Conservation (phyloP, 2,888 invertebrate species). For the Pandemis corylana region DNA sequence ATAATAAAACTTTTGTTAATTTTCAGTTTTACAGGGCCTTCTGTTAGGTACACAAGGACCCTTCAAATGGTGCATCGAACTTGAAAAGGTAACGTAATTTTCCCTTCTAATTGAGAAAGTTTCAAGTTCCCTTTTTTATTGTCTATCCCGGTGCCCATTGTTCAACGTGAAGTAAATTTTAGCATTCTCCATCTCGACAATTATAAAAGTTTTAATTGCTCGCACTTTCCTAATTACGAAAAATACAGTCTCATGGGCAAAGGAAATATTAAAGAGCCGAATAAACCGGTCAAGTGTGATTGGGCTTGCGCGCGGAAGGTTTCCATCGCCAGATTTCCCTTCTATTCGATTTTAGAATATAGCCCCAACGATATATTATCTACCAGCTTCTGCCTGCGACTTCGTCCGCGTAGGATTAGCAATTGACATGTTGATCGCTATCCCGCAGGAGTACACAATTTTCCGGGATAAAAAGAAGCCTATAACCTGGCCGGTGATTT, state of each 20-base stretch:
- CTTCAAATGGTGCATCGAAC: slow-evolving; percentile 62
- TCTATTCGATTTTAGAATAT: no score
- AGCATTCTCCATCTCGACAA: slow-evolving; percentile 77
- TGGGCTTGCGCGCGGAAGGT: neutral
- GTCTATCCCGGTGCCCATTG: slow-evolving; percentile 76
- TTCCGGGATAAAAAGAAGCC: no score
- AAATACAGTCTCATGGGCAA: slow-evolving; percentile 76
- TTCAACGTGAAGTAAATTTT: slow-evolving; percentile 78
- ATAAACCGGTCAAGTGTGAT: slow-evolving; percentile 22
- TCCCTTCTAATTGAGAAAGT: slow-evolving; percentile 77
- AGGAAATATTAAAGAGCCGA: slow-evolving; percentile 61
- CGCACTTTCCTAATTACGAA: slow-evolving; percentile 83
- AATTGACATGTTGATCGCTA: no score
- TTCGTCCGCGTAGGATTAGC: no score
- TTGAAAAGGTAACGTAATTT: slow-evolving; percentile 63
- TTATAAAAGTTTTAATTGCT: slow-evolving; percentile 84
- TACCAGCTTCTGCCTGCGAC: no score
- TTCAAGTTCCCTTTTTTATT: slow-evolving; percentile 77
- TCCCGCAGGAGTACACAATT: no score
- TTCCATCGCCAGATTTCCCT: neutral
- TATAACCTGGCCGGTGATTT: no score
- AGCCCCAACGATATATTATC: no score
- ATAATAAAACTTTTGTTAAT: neutral
- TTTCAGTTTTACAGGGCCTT: neutral
- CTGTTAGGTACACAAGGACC: slow-evolving; percentile 27